Percentiles rank a stretch among this genome's conserved stretches.
Conservation (phyloP, 92 coral and sea anemone genomes). For the Zoanthus sansibaricus region DNA sequence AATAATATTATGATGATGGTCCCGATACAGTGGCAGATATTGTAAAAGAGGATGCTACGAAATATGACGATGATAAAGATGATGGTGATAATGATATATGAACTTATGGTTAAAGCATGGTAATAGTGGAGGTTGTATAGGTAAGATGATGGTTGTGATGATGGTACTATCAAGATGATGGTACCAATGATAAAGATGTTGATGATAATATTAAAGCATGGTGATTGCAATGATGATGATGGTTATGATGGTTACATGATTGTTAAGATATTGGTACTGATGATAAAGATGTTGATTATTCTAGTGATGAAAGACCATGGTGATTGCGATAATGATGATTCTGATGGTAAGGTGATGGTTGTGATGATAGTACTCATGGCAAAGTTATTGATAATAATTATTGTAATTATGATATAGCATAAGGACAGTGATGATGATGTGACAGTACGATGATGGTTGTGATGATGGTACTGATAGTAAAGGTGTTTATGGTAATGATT, state of each 20-base stretch:
- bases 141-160: neutral
- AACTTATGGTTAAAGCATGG: no score
- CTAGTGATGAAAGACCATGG: no score
- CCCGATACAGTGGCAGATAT: no score
- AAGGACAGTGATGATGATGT: no score
- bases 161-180: neutral
- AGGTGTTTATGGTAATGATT: neutral
- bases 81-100: no score
- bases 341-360: no score
- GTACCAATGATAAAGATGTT: neutral
- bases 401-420: no score
- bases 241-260: neutral
- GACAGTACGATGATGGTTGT: no score
- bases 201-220: neutral
- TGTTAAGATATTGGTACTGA: neutral
- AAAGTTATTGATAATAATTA: no score
- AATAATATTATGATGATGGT: no score
- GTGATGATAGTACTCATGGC: no score
- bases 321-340: neutral
- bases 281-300: neutral
- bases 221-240: neutral
- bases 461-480: neutral
- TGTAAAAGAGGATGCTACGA: neutral
- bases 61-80: neutral
- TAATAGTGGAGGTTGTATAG: no score